Evolutionary conservation across 2,797 vertebrate genomes (phyloP).

Genomic region (Pantherophis vulpinus): DNA sequence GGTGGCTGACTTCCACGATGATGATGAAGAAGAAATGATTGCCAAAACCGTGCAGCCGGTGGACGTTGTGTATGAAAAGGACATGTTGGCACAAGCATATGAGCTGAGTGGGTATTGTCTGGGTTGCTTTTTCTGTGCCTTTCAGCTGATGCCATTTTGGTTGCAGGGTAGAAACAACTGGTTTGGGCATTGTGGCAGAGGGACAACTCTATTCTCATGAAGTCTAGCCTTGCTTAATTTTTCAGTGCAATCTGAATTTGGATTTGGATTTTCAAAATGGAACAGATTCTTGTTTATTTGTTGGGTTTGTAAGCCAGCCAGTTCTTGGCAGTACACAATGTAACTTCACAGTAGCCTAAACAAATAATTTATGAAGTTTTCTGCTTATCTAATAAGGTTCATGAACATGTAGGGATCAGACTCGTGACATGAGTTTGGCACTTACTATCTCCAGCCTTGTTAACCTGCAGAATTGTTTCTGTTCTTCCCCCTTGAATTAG

Average conservation of each 20-base stretch:
- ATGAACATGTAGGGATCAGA: background rate
- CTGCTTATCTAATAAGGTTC: background rate
- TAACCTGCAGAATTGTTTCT: background rate
- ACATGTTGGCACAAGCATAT: slow-evolving; percentile 89
- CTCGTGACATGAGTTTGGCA: background rate
- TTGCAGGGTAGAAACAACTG: too few relatives aligned
- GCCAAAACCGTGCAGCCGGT: slow-evolving; percentile 68
- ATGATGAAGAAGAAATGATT: slow-evolving; percentile 76
- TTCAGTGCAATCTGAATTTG: background rate
- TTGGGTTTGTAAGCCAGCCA: background rate
- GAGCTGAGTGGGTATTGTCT: slow-evolving; percentile 78
- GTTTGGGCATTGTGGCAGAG: background rate
- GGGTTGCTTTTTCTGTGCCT: background rate
- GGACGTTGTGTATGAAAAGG: slow-evolving; percentile 83
- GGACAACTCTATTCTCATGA: background rate
- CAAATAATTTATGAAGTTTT: background rate
- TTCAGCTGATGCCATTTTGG: background rate
- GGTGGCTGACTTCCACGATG: slow-evolving; percentile 79
- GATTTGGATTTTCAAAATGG: background rate
- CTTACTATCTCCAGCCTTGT: background rate
- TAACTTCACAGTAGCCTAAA: background rate
- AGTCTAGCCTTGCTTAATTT: background rate
- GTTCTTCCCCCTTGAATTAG: background rate
- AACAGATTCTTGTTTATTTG: background rate
- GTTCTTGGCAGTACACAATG: background rate